Base-by-base conservation (phyloP, 2,888 invertebrate genomes). In the Phytoseiulus persimilis region DNA sequence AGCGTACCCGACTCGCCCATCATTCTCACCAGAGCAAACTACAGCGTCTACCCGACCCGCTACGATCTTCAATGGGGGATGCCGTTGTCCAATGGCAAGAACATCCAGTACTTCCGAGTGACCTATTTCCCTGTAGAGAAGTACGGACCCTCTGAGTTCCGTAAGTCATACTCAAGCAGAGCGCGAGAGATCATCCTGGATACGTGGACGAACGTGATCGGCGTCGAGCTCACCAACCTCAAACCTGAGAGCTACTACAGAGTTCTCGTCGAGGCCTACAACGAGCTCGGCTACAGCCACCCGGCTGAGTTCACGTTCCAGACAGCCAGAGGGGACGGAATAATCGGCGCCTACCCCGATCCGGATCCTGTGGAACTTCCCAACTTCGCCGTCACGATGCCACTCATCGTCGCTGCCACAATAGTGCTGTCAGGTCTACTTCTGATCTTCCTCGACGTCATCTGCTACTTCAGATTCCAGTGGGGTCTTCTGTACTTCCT, bases 11-110 rank as follows among this genome's bases (percentile, higher is more conserved):
- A 92, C 39, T 93, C 94, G 94, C 94, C 0, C 92, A 93, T 9
- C 95, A 95, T 84, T 94, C 94, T 89, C 96, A 95, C 92, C 95
- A 95, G 65, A 95, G 96, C 93, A 95, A 95, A 92, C 96, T 95
- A 45, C 83, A 83, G 83, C 83, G 83, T 89, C 3, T 83, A 89
- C 31, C 32, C 83, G n/a, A 83, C 83, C 33, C 83, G 89, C 6
- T 83, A 83, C 92, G 96, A 96, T 92, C 93, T 97, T 33, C 94
- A 95, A 92, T 97, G 97, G 97, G 95, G 95, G 91, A 95, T 95
- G 89, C 96, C 97, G 0, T 95, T 95, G 90, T 96, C 97, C 92
- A 97, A 97, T 93, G 97, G 97, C 9, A 96, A 96, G 93, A 95
- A 95, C 32, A 96, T 97, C 92, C 95, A 96, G 92, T 94, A 94